phyloP scores from a whole-genome alignment of 1,140 invertebrate genomes.

The Eubasilissa regina region DNA sequence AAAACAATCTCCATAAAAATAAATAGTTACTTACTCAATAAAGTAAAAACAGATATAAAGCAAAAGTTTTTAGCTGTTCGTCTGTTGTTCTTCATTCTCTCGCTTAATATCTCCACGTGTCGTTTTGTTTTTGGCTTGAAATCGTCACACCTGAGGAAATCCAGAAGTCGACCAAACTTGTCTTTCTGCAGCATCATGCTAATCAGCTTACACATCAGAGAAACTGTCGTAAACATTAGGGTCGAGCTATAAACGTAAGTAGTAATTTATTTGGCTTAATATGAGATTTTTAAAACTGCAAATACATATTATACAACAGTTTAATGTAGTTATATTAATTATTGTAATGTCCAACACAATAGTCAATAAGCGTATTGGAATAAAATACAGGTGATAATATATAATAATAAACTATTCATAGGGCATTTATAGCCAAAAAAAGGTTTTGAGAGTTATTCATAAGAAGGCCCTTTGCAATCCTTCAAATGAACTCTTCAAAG shows the following conservation, averaged over 20 bases:
- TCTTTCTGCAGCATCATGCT: constrained; percentile 39
- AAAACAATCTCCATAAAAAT: too few relatives aligned
- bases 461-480: too few relatives aligned
- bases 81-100: constrained; percentile 16
- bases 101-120: constrained; percentile 34
- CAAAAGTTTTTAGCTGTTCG: constrained; percentile 38
- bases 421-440: too few relatives aligned
- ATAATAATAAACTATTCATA: too few relatives aligned
- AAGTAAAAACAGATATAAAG: constrained; percentile 48
- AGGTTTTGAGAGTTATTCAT: too few relatives aligned
- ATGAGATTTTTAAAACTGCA: too few relatives aligned
- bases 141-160: constrained; percentile 45
- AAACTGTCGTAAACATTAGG: constrained; percentile 50
- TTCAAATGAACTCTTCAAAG: too few relatives aligned
- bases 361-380: too few relatives aligned
- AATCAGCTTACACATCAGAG: constrained; percentile 46
- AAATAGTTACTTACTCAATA: constrained; percentile 33
- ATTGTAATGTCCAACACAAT: too few relatives aligned
- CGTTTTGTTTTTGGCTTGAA: constrained; percentile 44
- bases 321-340: too few relatives aligned
- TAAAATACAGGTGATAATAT: too few relatives aligned
- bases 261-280: constrained; percentile 11
- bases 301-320: too few relatives aligned
- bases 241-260: constrained; percentile 42
- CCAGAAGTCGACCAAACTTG: constrained; percentile 36